phyloP scores from a whole-genome alignment of 1,140 invertebrate genomes.

The Dreissena polymorpha region DNA sequence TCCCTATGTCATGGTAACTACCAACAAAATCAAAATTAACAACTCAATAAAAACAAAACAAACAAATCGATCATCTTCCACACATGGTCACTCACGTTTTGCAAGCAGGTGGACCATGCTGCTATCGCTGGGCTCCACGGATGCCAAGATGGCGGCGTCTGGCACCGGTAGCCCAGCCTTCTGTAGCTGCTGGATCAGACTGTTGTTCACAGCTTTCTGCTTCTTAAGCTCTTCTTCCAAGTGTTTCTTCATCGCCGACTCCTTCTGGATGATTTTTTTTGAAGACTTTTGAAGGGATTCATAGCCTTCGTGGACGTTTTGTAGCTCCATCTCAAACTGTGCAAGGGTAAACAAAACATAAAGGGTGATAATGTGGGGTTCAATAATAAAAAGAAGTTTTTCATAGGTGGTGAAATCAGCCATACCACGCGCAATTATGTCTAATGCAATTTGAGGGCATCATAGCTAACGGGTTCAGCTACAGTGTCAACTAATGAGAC shows the following conservation, averaged over 20 bases:
- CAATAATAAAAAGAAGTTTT: too few species aligned
- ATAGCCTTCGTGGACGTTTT: slow-evolving; percentile 92
- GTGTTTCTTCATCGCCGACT: slow-evolving; percentile 88
- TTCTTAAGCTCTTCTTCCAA: slow-evolving; percentile 91
- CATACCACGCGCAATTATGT: too few species aligned
- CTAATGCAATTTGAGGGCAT: too few species aligned
- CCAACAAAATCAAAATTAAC: too few species aligned
- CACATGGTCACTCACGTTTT: slow-evolving; percentile 33
- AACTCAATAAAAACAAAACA: too few species aligned
- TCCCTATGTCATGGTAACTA: too few species aligned
- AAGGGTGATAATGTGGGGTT: too few species aligned
- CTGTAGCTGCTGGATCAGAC: slow-evolving; percentile 78
- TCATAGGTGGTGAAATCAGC: too few species aligned
- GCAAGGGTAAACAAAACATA: slow-evolving; percentile 17
- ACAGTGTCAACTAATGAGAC: too few species aligned
- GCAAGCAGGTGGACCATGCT: slow-evolving; percentile 44
- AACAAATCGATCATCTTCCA: background rate
- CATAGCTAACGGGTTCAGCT: too few species aligned
- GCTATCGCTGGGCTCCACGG: slow-evolving; percentile 28
- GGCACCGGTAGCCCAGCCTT: slow-evolving; percentile 35
- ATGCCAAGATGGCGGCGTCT: slow-evolving; percentile 40
- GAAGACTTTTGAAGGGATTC: slow-evolving; percentile 92
- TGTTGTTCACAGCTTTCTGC: slow-evolving; percentile 89
- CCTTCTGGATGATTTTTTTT: slow-evolving; percentile 91
- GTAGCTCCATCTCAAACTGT: slow-evolving; percentile 92